Evolutionary conservation across 2,113 vertebrate species (phyloP).

Genomic region (Myodes glareolus): DNA sequence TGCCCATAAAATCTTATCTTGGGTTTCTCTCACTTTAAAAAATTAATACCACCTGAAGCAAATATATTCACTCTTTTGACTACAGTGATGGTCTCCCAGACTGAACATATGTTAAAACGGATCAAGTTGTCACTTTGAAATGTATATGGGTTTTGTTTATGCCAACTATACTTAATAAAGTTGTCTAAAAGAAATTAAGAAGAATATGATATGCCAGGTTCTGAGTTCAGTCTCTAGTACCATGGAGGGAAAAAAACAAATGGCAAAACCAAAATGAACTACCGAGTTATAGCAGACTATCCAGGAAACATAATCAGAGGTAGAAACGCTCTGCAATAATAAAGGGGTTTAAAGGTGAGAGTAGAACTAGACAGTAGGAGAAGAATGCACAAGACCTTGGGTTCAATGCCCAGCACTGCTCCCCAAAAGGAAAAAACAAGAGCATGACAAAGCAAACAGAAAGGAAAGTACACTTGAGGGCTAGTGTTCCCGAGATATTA

Average conservation of each 20-base stretch:
- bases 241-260: background rate
- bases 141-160: background rate
- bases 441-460: background rate
- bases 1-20: background rate
- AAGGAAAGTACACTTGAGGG: background rate
- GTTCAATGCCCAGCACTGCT: background rate
- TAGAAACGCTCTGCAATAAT: background rate
- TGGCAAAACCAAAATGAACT: background rate
- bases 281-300: background rate
- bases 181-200: background rate
- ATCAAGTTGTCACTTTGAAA: background rate
- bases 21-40: constrained; percentile 1
- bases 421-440: background rate
- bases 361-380: background rate
- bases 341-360: background rate
- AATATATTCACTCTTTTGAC: background rate
- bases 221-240: background rate
- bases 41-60: constrained; percentile 7
- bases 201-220: background rate
- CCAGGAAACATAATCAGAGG: background rate
- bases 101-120: background rate
- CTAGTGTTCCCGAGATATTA: background rate
- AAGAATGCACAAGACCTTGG: background rate
- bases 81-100: background rate
- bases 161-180: background rate